A percentile compares a stretch with the other conserved stretches of the same genome.
phyloP scores from a whole-genome alignment of 2,888 invertebrate genomes.

The Rhogogaster chlorosoma region DNA sequence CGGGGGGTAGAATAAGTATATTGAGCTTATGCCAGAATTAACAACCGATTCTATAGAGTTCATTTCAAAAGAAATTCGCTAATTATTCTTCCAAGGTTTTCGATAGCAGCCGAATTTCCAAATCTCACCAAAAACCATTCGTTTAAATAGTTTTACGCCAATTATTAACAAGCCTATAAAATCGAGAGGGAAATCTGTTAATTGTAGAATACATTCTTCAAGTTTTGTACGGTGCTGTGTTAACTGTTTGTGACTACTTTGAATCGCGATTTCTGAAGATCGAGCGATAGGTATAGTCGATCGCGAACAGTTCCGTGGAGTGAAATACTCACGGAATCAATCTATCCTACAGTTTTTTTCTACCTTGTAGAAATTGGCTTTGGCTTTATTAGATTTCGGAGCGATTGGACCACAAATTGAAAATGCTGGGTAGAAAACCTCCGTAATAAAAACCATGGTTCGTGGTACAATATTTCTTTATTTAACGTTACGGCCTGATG shows the following conservation, averaged over 20 bases:
- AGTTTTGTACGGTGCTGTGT: background rate
- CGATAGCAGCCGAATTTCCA: background rate
- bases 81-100: background rate
- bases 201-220: background rate
- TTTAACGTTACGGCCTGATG: constrained; percentile 43
- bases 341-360: background rate
- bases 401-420: background rate
- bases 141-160: background rate
- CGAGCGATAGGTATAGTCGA: background rate
- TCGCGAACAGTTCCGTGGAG: background rate
- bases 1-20: background rate
- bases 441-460: background rate
- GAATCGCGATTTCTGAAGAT: background rate
- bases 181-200: background rate
- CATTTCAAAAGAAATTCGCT: background rate
- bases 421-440: background rate
- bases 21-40: background rate
- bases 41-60: background rate
- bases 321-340: background rate
- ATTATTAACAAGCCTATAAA: background rate
- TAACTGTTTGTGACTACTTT: background rate
- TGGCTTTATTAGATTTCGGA: constrained; percentile 27
- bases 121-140: background rate
- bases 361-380: background rate
- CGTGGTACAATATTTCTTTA: constrained; percentile 17